Conservation (phyloP, 2,113 vertebrate species). For the Oophaga pumilio region DNA sequence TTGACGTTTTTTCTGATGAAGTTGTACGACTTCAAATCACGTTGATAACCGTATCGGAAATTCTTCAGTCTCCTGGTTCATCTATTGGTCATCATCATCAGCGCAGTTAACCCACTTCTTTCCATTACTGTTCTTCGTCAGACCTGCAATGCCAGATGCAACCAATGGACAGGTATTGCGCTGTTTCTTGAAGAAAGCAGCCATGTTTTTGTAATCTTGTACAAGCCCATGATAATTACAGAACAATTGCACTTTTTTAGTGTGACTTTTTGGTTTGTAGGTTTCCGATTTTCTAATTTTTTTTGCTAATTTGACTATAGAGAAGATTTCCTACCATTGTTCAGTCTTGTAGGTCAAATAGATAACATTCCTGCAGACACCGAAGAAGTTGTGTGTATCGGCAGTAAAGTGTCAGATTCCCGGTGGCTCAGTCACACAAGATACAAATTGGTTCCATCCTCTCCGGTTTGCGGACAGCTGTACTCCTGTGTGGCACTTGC, state of each 20-base stretch:
- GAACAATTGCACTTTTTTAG: too few species aligned
- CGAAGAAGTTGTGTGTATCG: neutral
- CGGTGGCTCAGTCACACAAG: constrained; percentile 20
- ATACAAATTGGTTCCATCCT: constrained; percentile 38
- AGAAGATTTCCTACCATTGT: neutral
- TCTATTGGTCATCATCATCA: too few species aligned
- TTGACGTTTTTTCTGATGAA: too few species aligned
- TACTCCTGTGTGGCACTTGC: constrained; percentile 26
- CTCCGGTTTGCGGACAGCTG: constrained; percentile 26
- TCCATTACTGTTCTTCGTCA: too few species aligned
- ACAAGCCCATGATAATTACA: too few species aligned
- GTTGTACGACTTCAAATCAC: too few species aligned
- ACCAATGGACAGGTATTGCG: neutral
- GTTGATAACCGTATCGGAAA: too few species aligned
- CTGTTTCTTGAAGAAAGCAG: neutral
- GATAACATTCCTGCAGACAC: neutral
- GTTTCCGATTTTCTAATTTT: neutral
- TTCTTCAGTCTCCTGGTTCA: too few species aligned
- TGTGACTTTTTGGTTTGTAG: too few species aligned
- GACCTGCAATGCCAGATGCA: neutral
- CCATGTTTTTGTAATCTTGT: neutral
- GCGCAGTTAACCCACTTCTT: too few species aligned
- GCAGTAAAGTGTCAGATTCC: neutral
- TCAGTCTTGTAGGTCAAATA: neutral
- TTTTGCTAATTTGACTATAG: neutral